phyloP scores from a whole-genome alignment of 2,888 invertebrate genomes.

The Tinea trinotella region DNA sequence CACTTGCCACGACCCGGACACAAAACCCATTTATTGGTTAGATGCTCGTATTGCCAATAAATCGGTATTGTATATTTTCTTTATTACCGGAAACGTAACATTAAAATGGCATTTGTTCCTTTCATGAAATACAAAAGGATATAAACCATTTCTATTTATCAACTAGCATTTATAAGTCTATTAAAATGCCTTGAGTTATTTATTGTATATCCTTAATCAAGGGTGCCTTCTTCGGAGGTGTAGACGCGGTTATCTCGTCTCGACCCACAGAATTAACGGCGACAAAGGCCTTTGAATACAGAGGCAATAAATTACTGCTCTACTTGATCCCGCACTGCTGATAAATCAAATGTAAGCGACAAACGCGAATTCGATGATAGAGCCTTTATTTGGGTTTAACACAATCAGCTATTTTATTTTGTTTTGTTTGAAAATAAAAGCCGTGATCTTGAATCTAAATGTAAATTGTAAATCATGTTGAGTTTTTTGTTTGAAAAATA shows the following conservation, averaged over 20 bases:
- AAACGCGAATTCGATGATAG: conserved; percentile 54
- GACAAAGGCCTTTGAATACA: conserved; percentile 41
- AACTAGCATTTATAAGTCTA: conserved; percentile 14
- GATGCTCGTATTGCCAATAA: no score
- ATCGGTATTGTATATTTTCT: no score
- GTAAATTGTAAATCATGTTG: not conserved
- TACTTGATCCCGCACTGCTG: conserved; percentile 51
- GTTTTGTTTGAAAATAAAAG: conserved; percentile 6
- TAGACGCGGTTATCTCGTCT: conserved; percentile 46
- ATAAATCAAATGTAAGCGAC: conserved; percentile 59
- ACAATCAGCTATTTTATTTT: conserved; percentile 13
- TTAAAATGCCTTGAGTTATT: conserved; percentile 14
- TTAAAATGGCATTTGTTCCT: conserved; percentile 1
- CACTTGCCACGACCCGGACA: no score
- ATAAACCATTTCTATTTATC: conserved; percentile 9
- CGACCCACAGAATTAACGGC: conserved; percentile 45
- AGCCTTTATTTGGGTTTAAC: conserved; percentile 28
- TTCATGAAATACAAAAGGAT: not conserved
- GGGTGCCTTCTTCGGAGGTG: conserved; percentile 15
- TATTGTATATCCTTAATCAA: conserved; percentile 18
- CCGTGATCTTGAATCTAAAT: not conserved
- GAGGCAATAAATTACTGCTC: conserved; percentile 52
- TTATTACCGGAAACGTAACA: no score
- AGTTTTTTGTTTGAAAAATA: not conserved
- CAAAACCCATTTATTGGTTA: no score